These are phyloP conservation scores for Leucania comma DNA, from an alignment of 2,888 invertebrate species.

Conservation along the genomic window DNA sequence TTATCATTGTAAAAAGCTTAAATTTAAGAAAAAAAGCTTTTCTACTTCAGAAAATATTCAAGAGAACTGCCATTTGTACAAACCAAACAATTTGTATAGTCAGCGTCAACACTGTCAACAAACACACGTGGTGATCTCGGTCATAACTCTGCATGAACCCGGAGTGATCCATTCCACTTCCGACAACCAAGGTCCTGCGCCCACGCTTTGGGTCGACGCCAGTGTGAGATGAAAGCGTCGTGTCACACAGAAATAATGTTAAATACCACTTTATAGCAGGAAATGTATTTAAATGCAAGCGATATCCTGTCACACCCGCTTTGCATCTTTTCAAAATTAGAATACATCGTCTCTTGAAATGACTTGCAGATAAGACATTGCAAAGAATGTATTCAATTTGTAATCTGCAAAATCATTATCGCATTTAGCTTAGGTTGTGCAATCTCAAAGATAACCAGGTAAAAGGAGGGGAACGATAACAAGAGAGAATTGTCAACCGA, in stretches of 20 bases:
- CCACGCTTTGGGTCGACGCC: conserved; percentile 47
- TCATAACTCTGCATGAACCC: conserved; percentile 25
- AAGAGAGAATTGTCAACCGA: no score
- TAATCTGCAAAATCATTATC: conserved; percentile 32
- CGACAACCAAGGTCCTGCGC: conserved; percentile 52
- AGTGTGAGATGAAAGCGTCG: conserved; percentile 30
- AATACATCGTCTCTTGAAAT: conserved; percentile 21
- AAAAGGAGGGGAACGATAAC: conserved; percentile 22
- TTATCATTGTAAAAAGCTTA: conserved; percentile 12
- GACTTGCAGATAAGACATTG: conserved; percentile 23
- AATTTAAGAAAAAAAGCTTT: no score
- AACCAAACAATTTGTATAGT: conserved; percentile 4
- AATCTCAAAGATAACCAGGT: conserved; percentile 39
- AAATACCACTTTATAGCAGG: conserved; percentile 45
- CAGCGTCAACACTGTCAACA: conserved; percentile 40
- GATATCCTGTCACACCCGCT: conserved; percentile 31
- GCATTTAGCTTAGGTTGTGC: conserved; percentile 17
- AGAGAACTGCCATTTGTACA: not conserved
- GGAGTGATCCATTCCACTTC: conserved; percentile 44
- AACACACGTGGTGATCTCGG: conserved; percentile 45
- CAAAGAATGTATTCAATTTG: conserved; percentile 24
- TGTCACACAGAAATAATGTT: conserved; percentile 39
- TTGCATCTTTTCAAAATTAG: conserved; percentile 18
- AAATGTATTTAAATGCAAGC: conserved; percentile 55
- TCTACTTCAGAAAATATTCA: conserved; percentile 14